Evolutionary conservation across 1,140 invertebrate species (phyloP), one percentile per base, ranked within the genome.

Genomic region (Pachyrhynchus sulphureomaculatus): DNA sequence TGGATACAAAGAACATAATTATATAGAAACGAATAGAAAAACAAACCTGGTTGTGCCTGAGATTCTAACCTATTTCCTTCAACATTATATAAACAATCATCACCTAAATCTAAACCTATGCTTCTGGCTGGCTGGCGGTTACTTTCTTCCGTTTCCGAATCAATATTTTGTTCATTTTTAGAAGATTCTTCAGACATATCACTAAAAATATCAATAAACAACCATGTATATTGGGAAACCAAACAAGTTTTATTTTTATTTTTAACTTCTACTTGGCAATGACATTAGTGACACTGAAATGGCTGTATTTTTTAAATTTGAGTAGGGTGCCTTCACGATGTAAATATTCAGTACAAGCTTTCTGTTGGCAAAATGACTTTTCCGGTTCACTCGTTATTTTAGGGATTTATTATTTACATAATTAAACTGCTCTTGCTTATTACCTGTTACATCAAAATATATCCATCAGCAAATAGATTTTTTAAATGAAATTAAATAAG

Each of bases 61-160:
- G 45, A 62, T 60, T 55, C 67, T 67, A 68, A 68, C 67, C 68
- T 71, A 66, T 67, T 61, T n/a, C 39, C 47, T n/a, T 70, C 59
- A 21, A 45, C 39, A 59, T 63, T 65, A 55, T 55, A 58, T 23
- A 57, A 55, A 54, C 57, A 64, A 66, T 71, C 67, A 36, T 67
- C 67, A 17, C 67, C 69, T 42, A 71, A 69, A 64, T 71, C 69
- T 54, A 71, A 56, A 37, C 57, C 17, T 15, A 71, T 23, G 53
- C 51, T 48, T 58, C 37, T 9, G 44, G 45, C n/a, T 10, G 13
- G 54, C 23, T 47, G 42, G 20, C 37, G 62, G 34, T 54, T 24
- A 24, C 21, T 23, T 13, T 54, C 37, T 36, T 65, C 63, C 10
- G 56, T 33, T 8, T 64, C 62, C 4, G 57, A 60, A 12, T 64